Evolutionary conservation across 2,797 vertebrate species (phyloP).

Genomic region (Tragopan temminckii): DNA sequence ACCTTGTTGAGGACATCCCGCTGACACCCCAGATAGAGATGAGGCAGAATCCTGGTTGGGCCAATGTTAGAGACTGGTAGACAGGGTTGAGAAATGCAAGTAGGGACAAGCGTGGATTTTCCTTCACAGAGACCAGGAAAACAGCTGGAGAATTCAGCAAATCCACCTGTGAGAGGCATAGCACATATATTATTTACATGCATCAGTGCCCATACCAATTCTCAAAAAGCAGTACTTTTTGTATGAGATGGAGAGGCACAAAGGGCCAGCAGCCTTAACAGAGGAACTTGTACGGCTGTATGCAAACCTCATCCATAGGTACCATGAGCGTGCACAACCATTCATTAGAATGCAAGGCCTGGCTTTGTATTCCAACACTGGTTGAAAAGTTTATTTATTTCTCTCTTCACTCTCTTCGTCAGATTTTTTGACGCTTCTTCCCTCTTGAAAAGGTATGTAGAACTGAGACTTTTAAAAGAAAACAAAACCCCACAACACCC

Average conservation of each 20-base stretch:
- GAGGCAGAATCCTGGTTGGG: slow-evolving; percentile 95
- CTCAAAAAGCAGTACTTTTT: background rate
- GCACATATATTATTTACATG: background rate
- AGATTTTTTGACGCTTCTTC: background rate
- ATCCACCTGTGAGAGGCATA: slow-evolving; percentile 87
- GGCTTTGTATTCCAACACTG: fast-evolving
- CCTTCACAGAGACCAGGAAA: slow-evolving; percentile 96
- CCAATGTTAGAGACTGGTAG: slow-evolving; percentile 88
- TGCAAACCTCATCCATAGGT: fast-evolving
- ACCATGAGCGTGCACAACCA: background rate
- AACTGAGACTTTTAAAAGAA: background rate
- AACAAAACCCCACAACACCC: background rate
- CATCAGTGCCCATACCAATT: fast-evolving
- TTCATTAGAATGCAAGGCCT: background rate
- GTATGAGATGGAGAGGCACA: background rate
- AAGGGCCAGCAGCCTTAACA: background rate
- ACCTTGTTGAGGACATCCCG: slow-evolving; percentile 96
- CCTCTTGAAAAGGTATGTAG: background rate
- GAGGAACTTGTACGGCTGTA: background rate
- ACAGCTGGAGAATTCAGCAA: slow-evolving; percentile 90
- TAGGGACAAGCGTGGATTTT: slow-evolving; percentile 89
- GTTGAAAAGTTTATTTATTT: background rate
- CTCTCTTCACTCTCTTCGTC: background rate
- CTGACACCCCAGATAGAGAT: slow-evolving; percentile 97
- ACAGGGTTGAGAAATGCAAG: slow-evolving; percentile 92